These are phyloP conservation scores for Acholoe squamosa DNA, from an alignment of 2,888 invertebrate species.

Conservation along the genomic window DNA sequence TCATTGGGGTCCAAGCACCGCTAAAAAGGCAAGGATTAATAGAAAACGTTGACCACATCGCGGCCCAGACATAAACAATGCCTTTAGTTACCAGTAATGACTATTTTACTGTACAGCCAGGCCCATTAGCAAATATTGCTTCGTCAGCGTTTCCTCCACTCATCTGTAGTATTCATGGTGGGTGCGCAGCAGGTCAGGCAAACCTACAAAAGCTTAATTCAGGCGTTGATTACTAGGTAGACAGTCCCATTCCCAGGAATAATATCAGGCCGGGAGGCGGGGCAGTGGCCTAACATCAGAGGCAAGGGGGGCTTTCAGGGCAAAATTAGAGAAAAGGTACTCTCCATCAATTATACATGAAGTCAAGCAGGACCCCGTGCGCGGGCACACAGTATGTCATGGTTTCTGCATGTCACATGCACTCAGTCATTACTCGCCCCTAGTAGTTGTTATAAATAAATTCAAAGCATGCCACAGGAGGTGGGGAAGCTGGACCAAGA, in stretches of 20 bases:
- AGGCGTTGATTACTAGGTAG: slow-evolving; percentile 38
- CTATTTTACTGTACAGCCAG: neutral
- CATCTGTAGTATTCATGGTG: neutral
- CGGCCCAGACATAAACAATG: neutral
- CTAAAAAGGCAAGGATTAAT: too few relatives aligned
- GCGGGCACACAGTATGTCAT: neutral
- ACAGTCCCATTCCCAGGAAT: slow-evolving; percentile 1
- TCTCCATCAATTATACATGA: slow-evolving; percentile 42
- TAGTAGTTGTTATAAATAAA: neutral
- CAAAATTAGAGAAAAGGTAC: slow-evolving; percentile 26
- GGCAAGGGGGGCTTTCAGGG: neutral
- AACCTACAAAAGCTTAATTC: slow-evolving; percentile 50
- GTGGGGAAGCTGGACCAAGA: neutral
- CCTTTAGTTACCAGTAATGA: neutral
- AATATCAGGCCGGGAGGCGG: neutral
- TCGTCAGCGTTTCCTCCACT: neutral
- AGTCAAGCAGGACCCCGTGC: neutral
- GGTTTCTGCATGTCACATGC: slow-evolving; percentile 21
- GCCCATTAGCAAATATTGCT: slow-evolving; percentile 32
- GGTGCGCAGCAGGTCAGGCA: slow-evolving; percentile 15
- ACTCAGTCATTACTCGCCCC: neutral
- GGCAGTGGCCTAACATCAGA: neutral
- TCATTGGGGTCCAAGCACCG: too few relatives aligned
- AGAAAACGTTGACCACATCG: too few relatives aligned
- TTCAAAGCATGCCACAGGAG: neutral